phyloP scores from a whole-genome alignment of 2,113 vertebrate genomes.

The Rhynchomys soricoides region DNA sequence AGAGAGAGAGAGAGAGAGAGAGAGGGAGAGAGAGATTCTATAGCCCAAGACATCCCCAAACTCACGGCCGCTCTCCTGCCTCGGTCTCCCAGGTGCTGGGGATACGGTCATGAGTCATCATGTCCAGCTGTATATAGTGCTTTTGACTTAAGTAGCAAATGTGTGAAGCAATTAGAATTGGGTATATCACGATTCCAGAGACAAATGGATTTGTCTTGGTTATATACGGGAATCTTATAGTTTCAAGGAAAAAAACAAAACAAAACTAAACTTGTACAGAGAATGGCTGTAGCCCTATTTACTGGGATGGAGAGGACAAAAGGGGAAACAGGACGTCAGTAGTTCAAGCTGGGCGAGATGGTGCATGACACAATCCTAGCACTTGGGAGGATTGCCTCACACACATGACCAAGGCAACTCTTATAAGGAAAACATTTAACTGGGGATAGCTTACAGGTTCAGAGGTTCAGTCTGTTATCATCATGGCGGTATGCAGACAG shows the following conservation, averaged over 20 bases:
- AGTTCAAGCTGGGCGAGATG: not conserved
- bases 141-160: not conserved
- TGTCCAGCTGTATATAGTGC: not conserved
- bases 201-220: not conserved
- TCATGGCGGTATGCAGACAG: not conserved
- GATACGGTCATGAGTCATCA: not conserved
- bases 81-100: not conserved
- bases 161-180: not conserved
- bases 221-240: not conserved
- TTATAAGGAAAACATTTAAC: not conserved
- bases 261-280: not conserved
- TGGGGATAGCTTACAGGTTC: not conserved
- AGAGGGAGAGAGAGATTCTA: too few relatives aligned
- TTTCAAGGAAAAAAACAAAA: not conserved
- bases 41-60: not conserved
- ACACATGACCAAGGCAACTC: not conserved
- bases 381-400: not conserved
- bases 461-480: not conserved
- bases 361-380: not conserved
- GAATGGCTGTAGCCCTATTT: not conserved
- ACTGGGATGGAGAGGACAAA: not conserved
- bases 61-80: not conserved
- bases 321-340: not conserved
- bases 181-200: not conserved
- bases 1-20: too few relatives aligned